These are phyloP conservation scores for Plagodis dolabraria DNA, from an alignment of 2,888 invertebrate genomes.

Conservation along the genomic window DNA sequence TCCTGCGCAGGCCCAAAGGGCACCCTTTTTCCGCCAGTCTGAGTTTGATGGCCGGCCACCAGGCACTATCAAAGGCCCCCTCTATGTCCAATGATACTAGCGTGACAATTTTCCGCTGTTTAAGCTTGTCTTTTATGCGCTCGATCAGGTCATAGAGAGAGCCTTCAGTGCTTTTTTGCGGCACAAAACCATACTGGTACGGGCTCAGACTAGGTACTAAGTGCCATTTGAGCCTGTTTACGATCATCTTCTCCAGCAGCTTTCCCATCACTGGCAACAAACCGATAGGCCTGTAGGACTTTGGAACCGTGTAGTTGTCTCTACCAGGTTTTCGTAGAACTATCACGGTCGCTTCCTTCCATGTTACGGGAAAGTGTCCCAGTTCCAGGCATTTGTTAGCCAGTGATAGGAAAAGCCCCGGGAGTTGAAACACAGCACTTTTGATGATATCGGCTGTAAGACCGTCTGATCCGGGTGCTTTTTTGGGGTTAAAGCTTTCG, in stretches of 20 bases:
- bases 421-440: not conserved
- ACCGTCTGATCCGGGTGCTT: conserved; percentile 11
- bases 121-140: conserved; percentile 5
- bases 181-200: conserved; percentile 34
- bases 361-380: conserved; percentile 1
- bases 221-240: conserved; percentile 26
- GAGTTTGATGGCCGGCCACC: conserved; percentile 2
- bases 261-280: conserved; percentile 16
- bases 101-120: conserved; percentile 14
- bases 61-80: not conserved
- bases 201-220: conserved; percentile 17
- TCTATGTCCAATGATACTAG: conserved; percentile 15
- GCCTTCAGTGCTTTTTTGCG: conserved; percentile 33
- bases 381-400: conserved; percentile 4
- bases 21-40: conserved; percentile 8
- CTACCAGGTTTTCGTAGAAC: conserved; percentile 3
- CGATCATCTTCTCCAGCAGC: conserved; percentile 27
- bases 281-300: conserved; percentile 8
- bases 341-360: conserved; percentile 7
- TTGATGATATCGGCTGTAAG: conserved; percentile 2
- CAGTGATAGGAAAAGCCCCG: not conserved
- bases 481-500: not conserved
- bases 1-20: not conserved
- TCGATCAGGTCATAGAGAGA: conserved; percentile 28
- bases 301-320: not conserved